Percentiles rank a stretch among this genome's conserved stretches.
These are phyloP conservation scores for Orchestia grillus DNA, from an alignment of 1,140 invertebrate species.

Conservation along the genomic window DNA sequence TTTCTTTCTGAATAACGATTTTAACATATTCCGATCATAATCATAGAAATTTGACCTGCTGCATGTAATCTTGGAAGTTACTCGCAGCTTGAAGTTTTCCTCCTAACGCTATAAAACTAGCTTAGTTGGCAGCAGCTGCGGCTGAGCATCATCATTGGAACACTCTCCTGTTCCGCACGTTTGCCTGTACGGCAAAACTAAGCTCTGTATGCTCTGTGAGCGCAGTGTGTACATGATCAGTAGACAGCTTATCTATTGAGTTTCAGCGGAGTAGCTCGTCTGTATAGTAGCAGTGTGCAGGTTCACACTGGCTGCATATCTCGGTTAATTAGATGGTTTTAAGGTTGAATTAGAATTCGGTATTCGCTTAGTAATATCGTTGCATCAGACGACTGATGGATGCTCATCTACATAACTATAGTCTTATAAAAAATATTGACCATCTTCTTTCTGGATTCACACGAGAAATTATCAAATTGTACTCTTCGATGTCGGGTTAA, in stretches of 20 bases:
- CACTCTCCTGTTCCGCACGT: not conserved
- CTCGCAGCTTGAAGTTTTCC: not conserved
- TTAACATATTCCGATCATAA: too few species aligned
- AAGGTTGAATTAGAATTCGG: not conserved
- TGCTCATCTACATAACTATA: not conserved
- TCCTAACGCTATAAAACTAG: not conserved
- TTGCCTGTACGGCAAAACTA: not conserved
- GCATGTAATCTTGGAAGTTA: not conserved
- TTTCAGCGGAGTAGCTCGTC: not conserved
- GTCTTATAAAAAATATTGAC: not conserved
- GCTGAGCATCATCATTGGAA: not conserved
- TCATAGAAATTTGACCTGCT: not conserved
- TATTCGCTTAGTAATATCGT: not conserved
- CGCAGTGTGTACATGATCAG: not conserved
- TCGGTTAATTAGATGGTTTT: not conserved
- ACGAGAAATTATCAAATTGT: not conserved
- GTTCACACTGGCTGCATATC: not conserved
- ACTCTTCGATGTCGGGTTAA: not conserved
- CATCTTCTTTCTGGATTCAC: not conserved
- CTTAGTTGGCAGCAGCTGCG: not conserved
- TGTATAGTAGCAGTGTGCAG: not conserved
- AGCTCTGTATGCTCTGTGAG: not conserved
- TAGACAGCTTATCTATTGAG: not conserved
- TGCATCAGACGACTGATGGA: not conserved
- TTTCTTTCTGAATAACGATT: too few species aligned